Evolutionary conservation across 2,797 vertebrate species (phyloP).

Genomic region (Siniperca obscura): DNA sequence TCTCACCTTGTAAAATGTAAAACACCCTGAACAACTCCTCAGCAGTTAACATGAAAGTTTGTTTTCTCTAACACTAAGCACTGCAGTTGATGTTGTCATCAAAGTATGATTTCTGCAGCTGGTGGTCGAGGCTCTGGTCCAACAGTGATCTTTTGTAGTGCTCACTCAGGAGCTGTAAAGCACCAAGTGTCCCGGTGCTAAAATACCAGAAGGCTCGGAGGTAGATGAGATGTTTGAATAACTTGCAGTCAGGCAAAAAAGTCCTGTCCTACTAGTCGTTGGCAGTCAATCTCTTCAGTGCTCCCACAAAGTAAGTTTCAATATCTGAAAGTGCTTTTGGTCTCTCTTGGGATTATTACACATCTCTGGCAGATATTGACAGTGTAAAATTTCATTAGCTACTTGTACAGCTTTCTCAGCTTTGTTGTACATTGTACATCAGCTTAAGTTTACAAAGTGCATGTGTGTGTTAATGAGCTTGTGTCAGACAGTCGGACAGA

Average conservation of each 20-base stretch:
- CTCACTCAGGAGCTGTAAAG: slow-evolving; percentile 65
- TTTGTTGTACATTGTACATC: not conserved
- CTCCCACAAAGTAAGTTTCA: not conserved
- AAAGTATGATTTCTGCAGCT: slow-evolving; percentile 72
- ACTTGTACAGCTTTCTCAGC: not conserved
- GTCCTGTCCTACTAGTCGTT: not conserved
- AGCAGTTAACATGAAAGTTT: slow-evolving; percentile 65
- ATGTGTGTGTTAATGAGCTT: slow-evolving; percentile 33
- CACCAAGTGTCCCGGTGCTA: slow-evolving; percentile 43
- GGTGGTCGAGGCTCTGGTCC: slow-evolving; percentile 52
- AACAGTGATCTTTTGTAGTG: slow-evolving; percentile 56
- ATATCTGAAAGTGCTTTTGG: not conserved
- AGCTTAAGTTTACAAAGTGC: not conserved
- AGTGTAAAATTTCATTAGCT: not conserved
- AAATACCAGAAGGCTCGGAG: slow-evolving; percentile 48
- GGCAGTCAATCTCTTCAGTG: not conserved
- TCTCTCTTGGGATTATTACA: not conserved
- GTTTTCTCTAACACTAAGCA: slow-evolving; percentile 68
- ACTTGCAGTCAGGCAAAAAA: slow-evolving; percentile 32
- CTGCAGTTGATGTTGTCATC: slow-evolving; percentile 68
- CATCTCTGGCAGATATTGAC: not conserved
- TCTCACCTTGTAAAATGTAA: slow-evolving; percentile 65
- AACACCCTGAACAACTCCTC: slow-evolving; percentile 34
- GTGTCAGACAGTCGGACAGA: slow-evolving; percentile 36
- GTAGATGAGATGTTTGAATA: slow-evolving; percentile 53